These are phyloP conservation scores for Machaerirhynchus nigripectus DNA, from an alignment of 2,113 vertebrate species.

Conservation along the genomic window DNA sequence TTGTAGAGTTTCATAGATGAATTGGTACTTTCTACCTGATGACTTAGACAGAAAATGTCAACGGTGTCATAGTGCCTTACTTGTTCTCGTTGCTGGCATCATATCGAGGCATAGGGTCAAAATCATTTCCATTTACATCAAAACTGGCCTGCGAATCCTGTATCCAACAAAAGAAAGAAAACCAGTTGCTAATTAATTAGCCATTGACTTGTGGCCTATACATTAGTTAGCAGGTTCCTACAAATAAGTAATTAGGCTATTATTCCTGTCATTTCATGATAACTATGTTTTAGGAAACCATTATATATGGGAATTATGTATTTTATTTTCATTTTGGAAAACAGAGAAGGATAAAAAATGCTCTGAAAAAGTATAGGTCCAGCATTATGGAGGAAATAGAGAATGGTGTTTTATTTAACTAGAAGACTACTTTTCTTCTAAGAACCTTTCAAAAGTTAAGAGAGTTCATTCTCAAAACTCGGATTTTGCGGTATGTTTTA, in stretches of 20 bases:
- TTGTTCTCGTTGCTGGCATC: conserved; percentile 99
- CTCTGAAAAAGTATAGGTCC: not conserved
- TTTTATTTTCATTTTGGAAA: not conserved
- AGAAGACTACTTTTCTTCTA: not conserved
- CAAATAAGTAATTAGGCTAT: conserved; percentile 52
- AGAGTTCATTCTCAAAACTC: not conserved
- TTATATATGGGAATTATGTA: not conserved
- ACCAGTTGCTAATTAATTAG: conserved; percentile 55
- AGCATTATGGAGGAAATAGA: not conserved
- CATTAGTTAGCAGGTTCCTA: conserved; percentile 63
- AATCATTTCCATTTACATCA: conserved; percentile 97
- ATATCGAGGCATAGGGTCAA: conserved; percentile 98
- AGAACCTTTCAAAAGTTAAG: not conserved
- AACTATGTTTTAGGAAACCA: not conserved
- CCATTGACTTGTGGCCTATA: not conserved
- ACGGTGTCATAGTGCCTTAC: conserved; percentile 76
- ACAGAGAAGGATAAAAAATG: not conserved
- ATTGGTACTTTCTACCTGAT: not conserved
- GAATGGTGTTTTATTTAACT: not conserved
- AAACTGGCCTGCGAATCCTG: conserved; percentile 96
- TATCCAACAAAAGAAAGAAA: conserved; percentile 54
- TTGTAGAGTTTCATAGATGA: not conserved
- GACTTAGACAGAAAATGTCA: not conserved
- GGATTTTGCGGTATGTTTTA: not conserved
- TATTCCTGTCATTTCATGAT: not conserved